Evolutionary conservation across 2,113 vertebrate species (phyloP), one percentile per base, ranked within the genome.

Genomic region (Marmota monax): DNA sequence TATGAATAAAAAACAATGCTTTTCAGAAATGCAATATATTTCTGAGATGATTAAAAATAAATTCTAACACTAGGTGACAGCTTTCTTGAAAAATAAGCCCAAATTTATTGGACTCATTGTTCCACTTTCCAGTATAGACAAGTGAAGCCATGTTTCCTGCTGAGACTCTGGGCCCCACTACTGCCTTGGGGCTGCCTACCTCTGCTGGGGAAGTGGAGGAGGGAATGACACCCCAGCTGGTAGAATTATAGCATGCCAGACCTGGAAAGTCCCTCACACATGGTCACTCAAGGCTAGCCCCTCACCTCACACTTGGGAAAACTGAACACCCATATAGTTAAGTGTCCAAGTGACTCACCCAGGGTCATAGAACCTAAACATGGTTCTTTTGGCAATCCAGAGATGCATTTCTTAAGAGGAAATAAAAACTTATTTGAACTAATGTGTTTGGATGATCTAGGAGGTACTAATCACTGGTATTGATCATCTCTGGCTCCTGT

Each of bases 401-500:
- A 58, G 34, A 89, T 67, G 27, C 22, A 2, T 39, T 78, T 95
- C 84, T 78, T 86, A 61, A 29, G 83, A 83, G 70, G 80, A 97
- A 84, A 69, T 23, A 82, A 58, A 83, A 76, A 86, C 4, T 69
- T 89, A 65, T 51, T 89, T 96, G n/a, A 86, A 87, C 72, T 76
- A 65, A 83, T 25, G 20, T 65, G 34, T 89, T 96, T 92, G 67
- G 84, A 53, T 92, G 63, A 84, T 37, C 22, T 70, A 7, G 58
- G 65, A 67, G 45, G 88, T 80, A 37, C 29, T 51, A 25, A 67
- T 82, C 29, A n/a, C 8, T 56, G 65, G 3, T 76, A 4, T 51
- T 73, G 48, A 25, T 72, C 92, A n/a, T 61, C 87, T 79, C 53
- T 90, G 53, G 42, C 25, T 61, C 70, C 76, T 74, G 5, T 53